Conservation (phyloP, 1,140 invertebrate species). For the Brachionus rubens region DNA sequence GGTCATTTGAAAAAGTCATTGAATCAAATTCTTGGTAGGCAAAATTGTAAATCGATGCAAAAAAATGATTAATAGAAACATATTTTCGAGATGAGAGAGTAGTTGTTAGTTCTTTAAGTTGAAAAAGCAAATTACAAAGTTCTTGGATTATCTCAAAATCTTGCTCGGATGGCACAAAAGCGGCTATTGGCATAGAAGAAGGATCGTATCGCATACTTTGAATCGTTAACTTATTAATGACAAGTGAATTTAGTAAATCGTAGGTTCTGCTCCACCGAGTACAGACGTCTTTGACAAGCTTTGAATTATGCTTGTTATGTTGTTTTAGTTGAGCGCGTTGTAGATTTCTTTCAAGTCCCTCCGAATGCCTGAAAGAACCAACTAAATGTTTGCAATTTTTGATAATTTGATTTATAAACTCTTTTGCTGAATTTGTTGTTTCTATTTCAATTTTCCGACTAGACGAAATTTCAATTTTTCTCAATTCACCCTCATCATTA, state of each 20-base stretch:
- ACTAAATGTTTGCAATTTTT: conserved; percentile 31
- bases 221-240: neutral
- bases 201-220: conserved; percentile 8
- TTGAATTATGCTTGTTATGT: conserved; percentile 1
- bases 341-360: conserved; percentile 16
- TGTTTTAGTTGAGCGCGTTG: neutral
- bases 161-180: conserved; percentile 5
- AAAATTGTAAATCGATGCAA: conserved; percentile 27
- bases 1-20: neutral
- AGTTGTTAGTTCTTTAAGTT: conserved; percentile 17
- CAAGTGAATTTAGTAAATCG: conserved; percentile 16
- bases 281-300: conserved; percentile 32
- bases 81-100: neutral
- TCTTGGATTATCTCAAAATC: conserved; percentile 15
- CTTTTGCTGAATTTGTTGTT: neutral
- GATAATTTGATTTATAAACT: neutral
- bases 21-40: conserved; percentile 20
- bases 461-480: conserved; percentile 10
- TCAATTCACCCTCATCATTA: conserved; percentile 13
- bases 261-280: conserved; percentile 3
- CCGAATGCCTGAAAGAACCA: conserved; percentile 17
- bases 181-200: neutral
- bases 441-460: neutral
- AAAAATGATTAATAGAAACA: conserved; percentile 16
- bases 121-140: neutral